Percentiles rank a stretch among this genome's conserved stretches.
Conservation (phyloP, 2,113 vertebrate genomes). For the Sphyrna mokarran region DNA sequence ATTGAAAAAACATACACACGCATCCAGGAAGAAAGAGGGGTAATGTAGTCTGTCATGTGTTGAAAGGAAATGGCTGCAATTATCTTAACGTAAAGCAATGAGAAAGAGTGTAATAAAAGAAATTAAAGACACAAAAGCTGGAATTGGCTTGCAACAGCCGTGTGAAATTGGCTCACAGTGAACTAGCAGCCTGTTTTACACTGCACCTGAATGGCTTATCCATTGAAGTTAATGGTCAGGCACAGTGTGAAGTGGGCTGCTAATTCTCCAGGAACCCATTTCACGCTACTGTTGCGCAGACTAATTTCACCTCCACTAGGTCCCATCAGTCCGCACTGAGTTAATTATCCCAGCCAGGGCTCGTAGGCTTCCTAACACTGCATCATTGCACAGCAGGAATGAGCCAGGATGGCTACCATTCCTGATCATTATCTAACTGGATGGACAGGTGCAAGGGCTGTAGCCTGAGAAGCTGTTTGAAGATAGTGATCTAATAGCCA, state of each 20-base stretch:
- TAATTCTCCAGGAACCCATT: neutral
- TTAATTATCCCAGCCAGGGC: neutral
- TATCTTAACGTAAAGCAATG: neutral
- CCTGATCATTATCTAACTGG: too few relatives aligned
- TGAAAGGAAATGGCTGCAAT: neutral
- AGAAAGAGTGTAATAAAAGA: neutral
- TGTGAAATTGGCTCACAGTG: neutral
- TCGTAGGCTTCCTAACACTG: too few relatives aligned
- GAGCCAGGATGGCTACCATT: too few relatives aligned
- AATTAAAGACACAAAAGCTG: neutral
- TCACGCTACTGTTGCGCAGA: neutral
- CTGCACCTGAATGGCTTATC: neutral
- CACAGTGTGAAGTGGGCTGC: neutral
- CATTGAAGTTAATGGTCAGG: neutral
- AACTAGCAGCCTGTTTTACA: neutral
- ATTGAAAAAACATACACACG: neutral
- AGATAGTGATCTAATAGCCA: too few relatives aligned
- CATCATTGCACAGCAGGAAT: too few relatives aligned
- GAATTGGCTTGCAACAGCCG: neutral
- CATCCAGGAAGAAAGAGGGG: neutral
- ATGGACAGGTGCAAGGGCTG: too few relatives aligned
- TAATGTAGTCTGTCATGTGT: neutral
- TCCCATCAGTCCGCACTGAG: neutral
- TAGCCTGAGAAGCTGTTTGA: too few relatives aligned
- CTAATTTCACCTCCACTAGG: neutral